A percentile compares a stretch with the other conserved stretches of the same genome.
phyloP scores from a whole-genome alignment of 1,140 invertebrate genomes.

The Drosophila nigromelanica region DNA sequence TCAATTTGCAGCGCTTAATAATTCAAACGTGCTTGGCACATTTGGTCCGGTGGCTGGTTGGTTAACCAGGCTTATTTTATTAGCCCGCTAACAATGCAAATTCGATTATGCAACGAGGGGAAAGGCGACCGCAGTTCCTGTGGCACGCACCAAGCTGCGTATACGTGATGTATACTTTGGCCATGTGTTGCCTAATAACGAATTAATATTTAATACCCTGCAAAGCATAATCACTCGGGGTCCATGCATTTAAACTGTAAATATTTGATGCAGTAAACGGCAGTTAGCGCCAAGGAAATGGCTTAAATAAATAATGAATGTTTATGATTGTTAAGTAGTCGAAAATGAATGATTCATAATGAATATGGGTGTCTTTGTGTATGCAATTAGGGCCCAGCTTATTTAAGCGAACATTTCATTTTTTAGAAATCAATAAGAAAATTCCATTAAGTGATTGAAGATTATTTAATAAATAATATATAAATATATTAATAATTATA shows the following conservation, averaged over 20 bases:
- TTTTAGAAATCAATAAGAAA: no score
- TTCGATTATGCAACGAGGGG: no score
- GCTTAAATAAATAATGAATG: background rate
- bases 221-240: background rate
- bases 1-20: conserved; percentile 57
- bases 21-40: conserved; percentile 36
- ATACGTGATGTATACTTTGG: conserved; percentile 60
- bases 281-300: background rate
- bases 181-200: conserved; percentile 45
- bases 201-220: conserved; percentile 41
- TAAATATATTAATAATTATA: no score
- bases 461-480: no score
- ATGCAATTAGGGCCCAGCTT: no score
- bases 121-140: conserved; percentile 3
- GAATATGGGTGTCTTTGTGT: no score
- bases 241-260: background rate
- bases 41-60: conserved; percentile 2
- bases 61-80: conserved; percentile 17
- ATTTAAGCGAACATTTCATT: no score
- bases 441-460: no score
- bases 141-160: conserved; percentile 51
- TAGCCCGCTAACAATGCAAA: conserved; percentile 21
- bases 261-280: background rate
- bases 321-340: background rate
- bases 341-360: no score